Conservation (phyloP, 2,888 invertebrate genomes). For the Axea sp. region DNA sequence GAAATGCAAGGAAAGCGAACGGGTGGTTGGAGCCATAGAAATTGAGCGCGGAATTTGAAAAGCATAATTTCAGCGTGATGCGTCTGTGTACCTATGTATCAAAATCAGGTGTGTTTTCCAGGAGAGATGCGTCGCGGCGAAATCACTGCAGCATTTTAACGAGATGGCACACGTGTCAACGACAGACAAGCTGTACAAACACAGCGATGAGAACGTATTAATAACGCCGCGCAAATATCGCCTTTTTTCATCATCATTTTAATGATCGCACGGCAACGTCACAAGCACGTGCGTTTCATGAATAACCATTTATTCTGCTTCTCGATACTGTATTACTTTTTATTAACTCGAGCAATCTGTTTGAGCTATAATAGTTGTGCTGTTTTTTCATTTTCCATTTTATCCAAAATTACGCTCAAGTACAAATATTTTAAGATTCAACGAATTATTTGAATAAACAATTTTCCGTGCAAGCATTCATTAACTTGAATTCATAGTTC, state of each 20-base stretch:
- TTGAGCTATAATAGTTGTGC: no score
- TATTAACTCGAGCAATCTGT: no score
- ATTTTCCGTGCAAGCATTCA: no score
- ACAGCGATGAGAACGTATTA: constrained; percentile 39
- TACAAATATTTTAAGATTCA: no score
- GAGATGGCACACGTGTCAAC: constrained; percentile 58
- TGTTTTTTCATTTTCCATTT: no score
- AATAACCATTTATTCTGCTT: constrained; percentile 1
- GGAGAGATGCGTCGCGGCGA: constrained; percentile 27
- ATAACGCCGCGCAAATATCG: constrained; percentile 51
- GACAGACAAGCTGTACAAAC: constrained; percentile 58
- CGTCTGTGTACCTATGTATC: constrained; percentile 43
- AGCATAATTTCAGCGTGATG: constrained; percentile 20
- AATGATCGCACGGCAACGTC: constrained; percentile 37
- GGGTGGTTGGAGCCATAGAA: constrained; percentile 43
- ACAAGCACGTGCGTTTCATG: constrained; percentile 10
- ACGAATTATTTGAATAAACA: no score
- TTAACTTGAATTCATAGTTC: no score
- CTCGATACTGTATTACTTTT: background rate
- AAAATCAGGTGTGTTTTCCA: constrained; percentile 41
- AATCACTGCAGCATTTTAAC: constrained; percentile 48
- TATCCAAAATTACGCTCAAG: no score
- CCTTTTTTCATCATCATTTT: constrained; percentile 41
- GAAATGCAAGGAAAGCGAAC: constrained; percentile 45
- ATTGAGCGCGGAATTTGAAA: constrained; percentile 21